phyloP scores from a whole-genome alignment of 30 jellyfish, hydroid and myxozoan species.

The Aurelia sp. region DNA sequence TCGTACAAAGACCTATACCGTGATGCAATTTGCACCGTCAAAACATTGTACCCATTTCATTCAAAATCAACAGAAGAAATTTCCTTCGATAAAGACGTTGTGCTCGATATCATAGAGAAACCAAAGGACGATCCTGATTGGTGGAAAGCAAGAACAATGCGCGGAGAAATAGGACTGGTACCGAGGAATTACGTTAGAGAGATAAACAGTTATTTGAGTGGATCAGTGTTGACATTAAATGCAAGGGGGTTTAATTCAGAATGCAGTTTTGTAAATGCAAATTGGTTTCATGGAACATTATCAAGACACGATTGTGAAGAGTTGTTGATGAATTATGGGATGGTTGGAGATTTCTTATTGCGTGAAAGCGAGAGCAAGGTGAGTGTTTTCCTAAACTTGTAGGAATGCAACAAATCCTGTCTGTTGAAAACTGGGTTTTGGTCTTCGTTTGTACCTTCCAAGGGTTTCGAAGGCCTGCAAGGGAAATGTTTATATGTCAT shows the following conservation, averaged over 20 bases:
- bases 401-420: no score
- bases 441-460: no score
- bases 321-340: constrained; percentile 72
- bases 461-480: no score
- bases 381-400: background rate
- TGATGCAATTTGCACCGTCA: constrained; percentile 81
- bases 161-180: constrained; percentile 92
- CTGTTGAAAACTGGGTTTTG: no score
- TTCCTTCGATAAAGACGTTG: constrained; percentile 83
- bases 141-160: constrained; percentile 97
- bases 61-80: constrained; percentile 87
- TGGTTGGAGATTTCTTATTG: constrained; percentile 83
- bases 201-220: constrained; percentile 66
- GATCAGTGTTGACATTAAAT: constrained; percentile 56
- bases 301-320: constrained; percentile 83
- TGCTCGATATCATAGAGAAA: constrained; percentile 80
- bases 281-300: constrained; percentile 94
- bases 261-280: constrained; percentile 75
- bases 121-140: constrained; percentile 99
- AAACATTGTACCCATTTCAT: constrained; percentile 84
- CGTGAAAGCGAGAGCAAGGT: constrained; percentile 98
- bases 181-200: constrained; percentile 96
- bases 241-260: constrained; percentile 62
- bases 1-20: constrained; percentile 40
- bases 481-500: no score